Evolutionary conservation across 2,888 invertebrate genomes (phyloP).

Genomic region (Nasonia oneida): DNA sequence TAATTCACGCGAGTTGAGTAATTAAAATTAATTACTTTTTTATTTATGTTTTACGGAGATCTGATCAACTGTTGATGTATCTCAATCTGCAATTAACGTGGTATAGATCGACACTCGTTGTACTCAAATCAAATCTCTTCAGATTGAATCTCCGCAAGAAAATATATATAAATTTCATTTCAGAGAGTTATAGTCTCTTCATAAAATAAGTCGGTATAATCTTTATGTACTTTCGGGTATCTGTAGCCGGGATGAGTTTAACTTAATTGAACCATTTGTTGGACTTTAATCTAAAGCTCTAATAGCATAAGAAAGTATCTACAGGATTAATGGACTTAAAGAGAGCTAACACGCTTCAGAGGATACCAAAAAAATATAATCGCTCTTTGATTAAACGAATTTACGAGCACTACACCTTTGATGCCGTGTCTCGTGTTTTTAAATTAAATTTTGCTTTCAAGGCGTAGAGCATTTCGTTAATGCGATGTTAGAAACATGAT

Average conservation of each 20-base stretch:
- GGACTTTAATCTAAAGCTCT: background rate
- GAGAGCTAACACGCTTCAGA: background rate
- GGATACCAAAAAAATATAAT: background rate
- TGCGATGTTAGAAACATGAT: no score
- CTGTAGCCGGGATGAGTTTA: background rate
- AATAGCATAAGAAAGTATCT: background rate
- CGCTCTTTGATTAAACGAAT: background rate
- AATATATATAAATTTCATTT: background rate
- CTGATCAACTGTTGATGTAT: background rate
- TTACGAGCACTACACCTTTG: background rate
- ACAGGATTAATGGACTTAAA: background rate
- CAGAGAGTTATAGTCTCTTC: background rate
- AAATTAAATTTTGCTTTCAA: background rate
- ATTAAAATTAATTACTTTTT: slow-evolving; percentile 4
- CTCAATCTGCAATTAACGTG: no score
- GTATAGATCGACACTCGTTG: no score
- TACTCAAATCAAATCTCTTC: background rate
- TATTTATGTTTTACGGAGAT: background rate
- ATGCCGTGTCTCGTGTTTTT: background rate
- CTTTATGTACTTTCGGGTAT: background rate
- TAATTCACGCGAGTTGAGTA: background rate
- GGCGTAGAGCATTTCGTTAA: background rate
- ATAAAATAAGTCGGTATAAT: background rate
- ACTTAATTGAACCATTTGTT: slow-evolving; percentile 8
- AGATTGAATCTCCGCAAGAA: background rate